Percentiles rank a stretch among this genome's conserved stretches.
These are phyloP conservation scores for Onthophagus taurus DNA, from an alignment of 1,140 invertebrate genomes.

Conservation along the genomic window DNA sequence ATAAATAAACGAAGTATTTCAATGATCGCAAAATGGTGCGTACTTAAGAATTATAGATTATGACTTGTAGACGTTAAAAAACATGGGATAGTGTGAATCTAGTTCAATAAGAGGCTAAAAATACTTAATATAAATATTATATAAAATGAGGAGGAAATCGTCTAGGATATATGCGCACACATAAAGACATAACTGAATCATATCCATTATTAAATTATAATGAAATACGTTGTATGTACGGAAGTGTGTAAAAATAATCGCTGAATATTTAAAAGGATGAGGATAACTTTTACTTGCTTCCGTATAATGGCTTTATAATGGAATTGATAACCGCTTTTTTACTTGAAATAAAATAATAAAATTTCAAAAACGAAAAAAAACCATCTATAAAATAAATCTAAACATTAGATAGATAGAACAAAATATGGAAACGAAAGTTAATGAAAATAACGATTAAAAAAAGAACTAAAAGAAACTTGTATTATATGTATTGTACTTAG, in stretches of 20 bases:
- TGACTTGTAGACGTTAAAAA: too few relatives aligned
- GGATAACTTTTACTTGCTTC: slow-evolving; percentile 10
- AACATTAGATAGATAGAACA: slow-evolving; percentile 16
- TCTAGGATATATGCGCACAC: slow-evolving; percentile 11
- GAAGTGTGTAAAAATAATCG: neutral
- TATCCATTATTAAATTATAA: slow-evolving; percentile 1
- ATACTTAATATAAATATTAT: too few relatives aligned
- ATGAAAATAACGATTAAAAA: neutral
- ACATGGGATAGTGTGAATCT: too few relatives aligned
- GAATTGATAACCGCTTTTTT: slow-evolving; percentile 36
- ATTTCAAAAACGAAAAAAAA: slow-evolving; percentile 1
- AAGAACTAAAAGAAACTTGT: neutral
- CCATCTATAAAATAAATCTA: neutral
- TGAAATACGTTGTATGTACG: neutral
- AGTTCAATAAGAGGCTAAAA: too few relatives aligned
- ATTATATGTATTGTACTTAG: neutral
- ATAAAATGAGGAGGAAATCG: neutral
- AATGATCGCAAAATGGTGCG: too few relatives aligned
- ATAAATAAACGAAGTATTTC: too few relatives aligned
- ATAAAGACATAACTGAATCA: slow-evolving; percentile 10
- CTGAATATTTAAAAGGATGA: neutral
- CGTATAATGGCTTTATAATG: slow-evolving; percentile 30
- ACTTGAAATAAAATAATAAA: slow-evolving; percentile 24
- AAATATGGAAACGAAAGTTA: slow-evolving; percentile 11
- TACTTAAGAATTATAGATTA: too few relatives aligned